Conservation (phyloP, 2,113 vertebrate species). For the Sialia sialis region DNA sequence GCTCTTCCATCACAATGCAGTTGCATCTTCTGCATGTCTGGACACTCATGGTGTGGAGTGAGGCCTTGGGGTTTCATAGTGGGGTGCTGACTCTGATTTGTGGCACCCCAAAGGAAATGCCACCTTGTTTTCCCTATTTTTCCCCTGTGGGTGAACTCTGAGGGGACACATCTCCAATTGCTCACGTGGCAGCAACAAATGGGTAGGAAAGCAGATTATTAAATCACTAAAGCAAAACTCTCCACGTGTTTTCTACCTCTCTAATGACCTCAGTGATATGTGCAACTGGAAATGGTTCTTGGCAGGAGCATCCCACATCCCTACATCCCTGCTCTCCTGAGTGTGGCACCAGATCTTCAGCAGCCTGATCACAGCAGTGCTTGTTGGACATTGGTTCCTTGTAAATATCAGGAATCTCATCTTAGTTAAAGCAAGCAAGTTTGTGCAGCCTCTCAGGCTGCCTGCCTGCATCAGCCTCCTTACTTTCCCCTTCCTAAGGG, state of each 20-base stretch:
- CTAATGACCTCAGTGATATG: accelerated
- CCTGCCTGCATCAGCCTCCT: neutral
- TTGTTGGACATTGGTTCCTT: neutral
- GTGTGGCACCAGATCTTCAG: neutral
- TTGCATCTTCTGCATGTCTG: neutral
- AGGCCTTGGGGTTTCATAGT: neutral
- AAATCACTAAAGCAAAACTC: neutral
- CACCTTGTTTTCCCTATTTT: neutral
- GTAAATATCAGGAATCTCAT: neutral
- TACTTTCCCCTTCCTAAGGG: neutral
- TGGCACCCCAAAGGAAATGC: neutral
- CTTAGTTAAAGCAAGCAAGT: neutral
- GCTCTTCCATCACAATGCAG: accelerated
- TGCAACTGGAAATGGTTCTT: neutral
- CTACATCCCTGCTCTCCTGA: neutral
- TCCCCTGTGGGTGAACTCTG: accelerated
- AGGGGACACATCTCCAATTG: neutral
- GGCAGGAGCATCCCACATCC: neutral
- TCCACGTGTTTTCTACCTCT: neutral
- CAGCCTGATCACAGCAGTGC: neutral
- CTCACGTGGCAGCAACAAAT: neutral
- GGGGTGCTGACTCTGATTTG: neutral
- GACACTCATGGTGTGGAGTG: neutral
- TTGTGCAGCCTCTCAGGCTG: neutral
- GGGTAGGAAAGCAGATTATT: neutral